Evolutionary conservation across 1,140 invertebrate species (phyloP).

Genomic region (Tyrophagus putrescentiae): DNA sequence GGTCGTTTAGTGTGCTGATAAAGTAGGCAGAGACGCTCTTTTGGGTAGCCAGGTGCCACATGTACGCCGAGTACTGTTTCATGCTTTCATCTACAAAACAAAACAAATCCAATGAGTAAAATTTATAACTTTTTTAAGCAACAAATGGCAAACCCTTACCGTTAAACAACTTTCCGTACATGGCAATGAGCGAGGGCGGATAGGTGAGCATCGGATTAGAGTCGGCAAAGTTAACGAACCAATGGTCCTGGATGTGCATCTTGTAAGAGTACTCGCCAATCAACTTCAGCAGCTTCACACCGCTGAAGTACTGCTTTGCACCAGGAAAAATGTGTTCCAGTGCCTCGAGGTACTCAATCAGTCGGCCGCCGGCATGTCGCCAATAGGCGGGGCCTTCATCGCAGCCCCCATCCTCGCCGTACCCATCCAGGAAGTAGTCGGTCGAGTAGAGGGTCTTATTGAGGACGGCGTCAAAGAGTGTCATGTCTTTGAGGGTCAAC

Average conservation of each 20-base stretch:
- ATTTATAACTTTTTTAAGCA: too few relatives aligned
- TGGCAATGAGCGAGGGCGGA: constrained; percentile 1
- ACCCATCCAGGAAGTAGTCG: constrained; percentile 3
- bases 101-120: too few relatives aligned
- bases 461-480: not conserved
- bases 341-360: constrained; percentile 18
- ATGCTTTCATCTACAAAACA: too few relatives aligned
- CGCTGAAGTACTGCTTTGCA: constrained; percentile 4
- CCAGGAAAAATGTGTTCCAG: constrained; percentile 1
- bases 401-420: constrained; percentile 17
- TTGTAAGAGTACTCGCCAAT: constrained; percentile 15
- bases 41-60: not conserved
- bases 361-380: constrained; percentile 12
- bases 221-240: constrained; percentile 21
- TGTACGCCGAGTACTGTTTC: constrained; percentile 14
- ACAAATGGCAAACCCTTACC: too few relatives aligned
- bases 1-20: not conserved
- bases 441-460: not conserved
- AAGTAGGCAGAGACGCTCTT: not conserved
- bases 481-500: not conserved
- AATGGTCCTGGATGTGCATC: not conserved
- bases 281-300: constrained; percentile 7
- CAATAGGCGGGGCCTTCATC: constrained; percentile 19
- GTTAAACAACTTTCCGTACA: constrained; percentile 20
- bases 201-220: not conserved